These are phyloP conservation scores for Brachionus paranguensis DNA, from an alignment of 1,140 invertebrate genomes.

Conservation along the genomic window DNA sequence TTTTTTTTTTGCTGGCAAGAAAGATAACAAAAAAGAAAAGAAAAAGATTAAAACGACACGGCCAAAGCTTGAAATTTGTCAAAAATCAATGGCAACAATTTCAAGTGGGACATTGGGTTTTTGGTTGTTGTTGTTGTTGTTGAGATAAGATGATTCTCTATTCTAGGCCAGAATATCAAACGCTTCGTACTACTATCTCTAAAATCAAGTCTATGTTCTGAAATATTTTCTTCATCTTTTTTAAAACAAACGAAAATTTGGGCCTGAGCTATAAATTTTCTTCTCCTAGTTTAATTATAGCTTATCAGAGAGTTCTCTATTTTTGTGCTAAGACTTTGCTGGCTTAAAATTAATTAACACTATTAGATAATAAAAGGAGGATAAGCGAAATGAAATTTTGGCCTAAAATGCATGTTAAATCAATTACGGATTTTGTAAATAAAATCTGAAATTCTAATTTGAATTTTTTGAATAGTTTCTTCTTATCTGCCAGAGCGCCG, in stretches of 20 bases:
- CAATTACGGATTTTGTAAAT: not conserved
- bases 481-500: not conserved
- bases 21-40: not conserved
- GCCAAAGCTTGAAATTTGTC: not conserved
- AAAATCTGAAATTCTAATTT: constrained; percentile 36
- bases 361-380: constrained; percentile 7
- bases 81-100: not conserved
- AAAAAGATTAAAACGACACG: constrained; percentile 8
- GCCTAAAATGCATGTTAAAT: constrained; percentile 16
- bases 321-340: not conserved
- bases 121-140: not conserved
- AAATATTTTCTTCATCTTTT: not conserved
- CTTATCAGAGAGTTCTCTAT: constrained; percentile 7
- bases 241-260: not conserved
- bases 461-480: not conserved
- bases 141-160: not conserved
- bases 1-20: not conserved
- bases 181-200: not conserved
- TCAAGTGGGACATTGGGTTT: not conserved
- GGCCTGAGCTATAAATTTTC: constrained; percentile 2
- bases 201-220: not conserved
- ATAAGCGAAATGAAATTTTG: constrained; percentile 6
- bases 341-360: constrained; percentile 2
- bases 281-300: constrained; percentile 20
- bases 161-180: constrained; percentile 14